Conservation (phyloP, 2,888 invertebrate genomes). For the Xanthostigma xanthostigma region DNA sequence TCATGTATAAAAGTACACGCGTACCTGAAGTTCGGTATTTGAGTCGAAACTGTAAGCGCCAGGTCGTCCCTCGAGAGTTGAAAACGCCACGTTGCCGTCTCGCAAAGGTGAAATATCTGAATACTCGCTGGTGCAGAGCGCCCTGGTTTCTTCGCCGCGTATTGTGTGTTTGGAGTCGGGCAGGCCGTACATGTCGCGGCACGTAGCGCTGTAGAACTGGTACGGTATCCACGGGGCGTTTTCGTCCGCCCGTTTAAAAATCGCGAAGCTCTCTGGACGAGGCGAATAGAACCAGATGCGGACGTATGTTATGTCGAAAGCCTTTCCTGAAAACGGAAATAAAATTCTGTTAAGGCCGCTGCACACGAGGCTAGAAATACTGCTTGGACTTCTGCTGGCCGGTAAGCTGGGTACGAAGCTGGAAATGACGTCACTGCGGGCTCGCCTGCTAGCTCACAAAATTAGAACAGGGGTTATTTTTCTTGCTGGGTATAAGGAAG, state of each 20-base stretch:
- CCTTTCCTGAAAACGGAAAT: constrained; percentile 56
- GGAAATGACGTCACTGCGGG: too few species aligned
- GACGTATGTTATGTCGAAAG: constrained; percentile 95
- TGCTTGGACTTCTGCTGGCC: too few species aligned
- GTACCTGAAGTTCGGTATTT: constrained; percentile 77
- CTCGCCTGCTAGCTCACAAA: too few species aligned
- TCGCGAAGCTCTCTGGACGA: constrained; percentile 92
- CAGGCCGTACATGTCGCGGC: constrained; percentile 78
- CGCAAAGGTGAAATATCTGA: constrained; percentile 93
- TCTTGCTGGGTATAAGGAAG: too few species aligned
- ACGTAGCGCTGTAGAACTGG: constrained; percentile 86
- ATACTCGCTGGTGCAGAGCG: constrained; percentile 96
- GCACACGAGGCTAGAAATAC: too few species aligned
- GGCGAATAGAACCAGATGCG: constrained; percentile 88
- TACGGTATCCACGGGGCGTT: constrained; percentile 76
- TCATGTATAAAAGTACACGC: too few species aligned
- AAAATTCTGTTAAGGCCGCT: too few species aligned
- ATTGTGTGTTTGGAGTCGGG: constrained; percentile 58
- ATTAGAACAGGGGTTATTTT: too few species aligned
- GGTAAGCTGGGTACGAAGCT: too few species aligned
- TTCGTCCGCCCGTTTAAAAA: constrained; percentile 72
- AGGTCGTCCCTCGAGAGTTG: constrained; percentile 86
- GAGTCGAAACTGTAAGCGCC: constrained; percentile 85
- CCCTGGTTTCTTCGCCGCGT: constrained; percentile 71
- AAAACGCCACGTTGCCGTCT: constrained; percentile 89